These are phyloP conservation scores for Eudiplozoon nipponicum DNA, from an alignment of 2,888 invertebrate genomes.

Conservation along the genomic window DNA sequence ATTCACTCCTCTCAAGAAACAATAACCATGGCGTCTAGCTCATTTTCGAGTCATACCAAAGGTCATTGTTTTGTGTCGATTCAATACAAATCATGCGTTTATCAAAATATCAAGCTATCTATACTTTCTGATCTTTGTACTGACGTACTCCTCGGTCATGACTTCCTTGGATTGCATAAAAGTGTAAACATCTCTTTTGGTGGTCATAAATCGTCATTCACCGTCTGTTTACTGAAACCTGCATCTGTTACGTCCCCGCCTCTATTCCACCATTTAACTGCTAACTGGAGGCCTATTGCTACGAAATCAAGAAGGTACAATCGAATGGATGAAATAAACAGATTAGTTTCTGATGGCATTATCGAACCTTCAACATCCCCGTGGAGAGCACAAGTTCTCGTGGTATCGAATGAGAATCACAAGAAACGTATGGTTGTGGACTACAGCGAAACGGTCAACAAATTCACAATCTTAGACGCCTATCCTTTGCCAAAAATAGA, in stretches of 20 bases:
- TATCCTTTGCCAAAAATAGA: conserved; percentile 18
- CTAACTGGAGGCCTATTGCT: conserved; percentile 8
- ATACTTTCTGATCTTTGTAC: too few relatives aligned
- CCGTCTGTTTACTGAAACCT: background rate
- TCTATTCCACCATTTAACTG: conserved; percentile 8
- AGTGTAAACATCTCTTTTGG: background rate
- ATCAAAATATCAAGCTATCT: too few relatives aligned
- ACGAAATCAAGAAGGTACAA: conserved; percentile 9
- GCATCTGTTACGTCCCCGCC: background rate
- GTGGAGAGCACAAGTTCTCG: conserved; percentile 17
- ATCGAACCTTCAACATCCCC: conserved; percentile 17
- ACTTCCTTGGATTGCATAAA: too few relatives aligned
- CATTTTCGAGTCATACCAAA: too few relatives aligned
- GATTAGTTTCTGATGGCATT: conserved; percentile 8
- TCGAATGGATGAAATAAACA: conserved; percentile 10
- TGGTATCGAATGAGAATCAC: conserved; percentile 15
- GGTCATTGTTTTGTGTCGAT: too few relatives aligned
- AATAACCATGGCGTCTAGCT: too few relatives aligned
- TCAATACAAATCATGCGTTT: too few relatives aligned
- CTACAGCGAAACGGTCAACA: conserved; percentile 18
- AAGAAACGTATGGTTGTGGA: conserved; percentile 17
- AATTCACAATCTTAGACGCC: conserved; percentile 17
- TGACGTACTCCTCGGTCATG: too few relatives aligned
- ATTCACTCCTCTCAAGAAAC: too few relatives aligned
- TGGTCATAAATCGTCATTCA: background rate